phyloP scores from a whole-genome alignment of 1,140 invertebrate species.

The Drosophila nasuta region DNA sequence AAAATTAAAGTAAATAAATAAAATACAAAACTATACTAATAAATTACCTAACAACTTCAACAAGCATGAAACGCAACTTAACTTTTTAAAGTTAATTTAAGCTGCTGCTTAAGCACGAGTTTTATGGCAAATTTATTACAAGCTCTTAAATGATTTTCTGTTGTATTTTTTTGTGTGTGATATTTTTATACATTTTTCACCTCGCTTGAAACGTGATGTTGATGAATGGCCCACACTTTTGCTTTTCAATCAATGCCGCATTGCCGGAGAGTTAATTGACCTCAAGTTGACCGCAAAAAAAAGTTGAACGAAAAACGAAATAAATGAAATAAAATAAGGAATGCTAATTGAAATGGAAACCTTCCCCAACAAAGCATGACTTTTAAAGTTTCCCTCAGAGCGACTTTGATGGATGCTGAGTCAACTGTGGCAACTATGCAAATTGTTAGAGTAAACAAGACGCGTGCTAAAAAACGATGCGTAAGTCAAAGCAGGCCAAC shows the following conservation, averaged over 20 bases:
- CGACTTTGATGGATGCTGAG: slow-evolving; percentile 27
- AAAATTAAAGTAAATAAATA: too few relatives aligned
- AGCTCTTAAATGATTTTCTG: background rate
- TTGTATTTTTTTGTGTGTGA: background rate
- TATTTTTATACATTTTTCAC: slow-evolving; percentile 19
- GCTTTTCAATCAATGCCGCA: slow-evolving; percentile 63
- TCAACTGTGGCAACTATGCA: slow-evolving; percentile 41
- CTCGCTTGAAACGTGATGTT: slow-evolving; percentile 32
- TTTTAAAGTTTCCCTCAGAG: slow-evolving; percentile 26
- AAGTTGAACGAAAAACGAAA: background rate
- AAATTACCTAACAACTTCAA: too few relatives aligned
- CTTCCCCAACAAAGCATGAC: slow-evolving; percentile 44
- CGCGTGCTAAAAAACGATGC: slow-evolving; percentile 37
- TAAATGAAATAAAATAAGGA: slow-evolving; percentile 5
- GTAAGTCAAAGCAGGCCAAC: slow-evolving; percentile 43
- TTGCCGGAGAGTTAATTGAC: slow-evolving; percentile 63
- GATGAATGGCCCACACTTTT: slow-evolving; percentile 57
- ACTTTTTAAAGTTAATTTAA: background rate
- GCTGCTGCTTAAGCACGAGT: background rate
- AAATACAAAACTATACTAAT: too few relatives aligned
- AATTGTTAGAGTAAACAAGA: slow-evolving; percentile 64
- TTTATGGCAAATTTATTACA: slow-evolving; percentile 36
- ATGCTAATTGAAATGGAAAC: slow-evolving; percentile 70
- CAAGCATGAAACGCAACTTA: background rate
- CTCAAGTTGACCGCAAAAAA: slow-evolving; percentile 63